Conservation (phyloP, 2,888 invertebrate genomes). For the Amblyjoppa fuscipennis region DNA sequence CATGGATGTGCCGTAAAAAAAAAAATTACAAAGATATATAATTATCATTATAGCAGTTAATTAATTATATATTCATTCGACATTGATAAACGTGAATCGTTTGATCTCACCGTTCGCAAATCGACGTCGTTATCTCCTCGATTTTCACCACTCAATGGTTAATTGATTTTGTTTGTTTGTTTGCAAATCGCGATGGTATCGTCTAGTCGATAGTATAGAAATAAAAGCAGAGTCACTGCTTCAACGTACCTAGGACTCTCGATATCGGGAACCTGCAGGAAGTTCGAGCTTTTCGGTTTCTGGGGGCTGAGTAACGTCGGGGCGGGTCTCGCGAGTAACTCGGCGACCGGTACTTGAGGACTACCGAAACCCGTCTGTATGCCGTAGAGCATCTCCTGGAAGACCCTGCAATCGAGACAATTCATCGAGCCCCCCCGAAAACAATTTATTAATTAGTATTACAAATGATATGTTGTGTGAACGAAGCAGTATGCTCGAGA, state of each 20-base stretch:
- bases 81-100: slow-evolving; percentile 70
- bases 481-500: not conserved
- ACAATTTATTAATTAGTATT: too few relatives aligned
- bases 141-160: slow-evolving; percentile 29
- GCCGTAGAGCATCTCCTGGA: slow-evolving; percentile 97
- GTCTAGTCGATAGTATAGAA: not conserved
- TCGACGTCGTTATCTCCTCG: slow-evolving; percentile 33
- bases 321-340: slow-evolving; percentile 93
- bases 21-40: slow-evolving; percentile 69
- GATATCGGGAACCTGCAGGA: slow-evolving; percentile 95
- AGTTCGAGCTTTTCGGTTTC: slow-evolving; percentile 95
- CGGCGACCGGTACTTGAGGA: slow-evolving; percentile 96
- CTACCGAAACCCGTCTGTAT: slow-evolving; percentile 97
- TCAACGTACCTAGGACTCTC: slow-evolving; percentile 90
- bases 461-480: too few relatives aligned
- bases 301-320: slow-evolving; percentile 95
- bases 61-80: slow-evolving; percentile 71
- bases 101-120: slow-evolving; percentile 71
- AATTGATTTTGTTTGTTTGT: slow-evolving; percentile 22
- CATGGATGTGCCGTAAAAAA: slow-evolving; percentile 84
- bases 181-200: not conserved
- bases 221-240: slow-evolving; percentile 11
- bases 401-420: slow-evolving; percentile 87
- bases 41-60: slow-evolving; percentile 37
- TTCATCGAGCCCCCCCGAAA: not conserved